Conservation (phyloP, 2,797 vertebrate species). For the Numenius phaeopus region DNA sequence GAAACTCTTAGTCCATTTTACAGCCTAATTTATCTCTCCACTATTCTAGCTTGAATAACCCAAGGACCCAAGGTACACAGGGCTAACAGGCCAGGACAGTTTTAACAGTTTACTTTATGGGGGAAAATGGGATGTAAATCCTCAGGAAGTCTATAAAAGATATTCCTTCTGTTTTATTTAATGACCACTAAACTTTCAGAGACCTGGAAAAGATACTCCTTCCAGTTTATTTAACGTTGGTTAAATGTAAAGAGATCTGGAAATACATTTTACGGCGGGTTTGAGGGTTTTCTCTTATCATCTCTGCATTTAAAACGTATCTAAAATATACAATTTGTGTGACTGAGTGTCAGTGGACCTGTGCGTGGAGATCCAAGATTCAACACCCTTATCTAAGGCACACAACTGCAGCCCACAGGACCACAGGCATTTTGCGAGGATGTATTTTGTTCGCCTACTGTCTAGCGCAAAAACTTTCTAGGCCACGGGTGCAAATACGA, state of each 20-base stretch:
- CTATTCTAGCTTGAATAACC: conserved; percentile 25
- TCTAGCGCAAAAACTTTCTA: not conserved
- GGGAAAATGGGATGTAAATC: conserved; percentile 25
- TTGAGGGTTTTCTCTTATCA: not conserved
- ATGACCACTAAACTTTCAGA: not conserved
- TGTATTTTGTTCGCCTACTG: not conserved
- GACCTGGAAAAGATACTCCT: not conserved
- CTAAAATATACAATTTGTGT: not conserved
- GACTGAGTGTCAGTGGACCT: not conserved
- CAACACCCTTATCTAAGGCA: not conserved
- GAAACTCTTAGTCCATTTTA: conserved; percentile 50
- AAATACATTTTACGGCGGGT: not conserved
- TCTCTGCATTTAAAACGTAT: not conserved
- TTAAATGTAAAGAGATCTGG: not conserved
- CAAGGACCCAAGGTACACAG: conserved; percentile 22
- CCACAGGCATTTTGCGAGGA: not conserved
- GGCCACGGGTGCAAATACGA: fast-evolving
- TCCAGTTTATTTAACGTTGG: not conserved
- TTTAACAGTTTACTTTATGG: conserved; percentile 38
- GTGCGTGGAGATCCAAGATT: not conserved
- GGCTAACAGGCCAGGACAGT: conserved; percentile 14
- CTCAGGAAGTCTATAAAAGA: conserved; percentile 15
- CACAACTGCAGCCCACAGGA: not conserved
- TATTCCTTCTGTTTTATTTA: conserved; percentile 8
- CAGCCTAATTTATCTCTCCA: conserved; percentile 56